Evolutionary conservation across 2,888 invertebrate genomes (phyloP).

Genomic region (Furcula furcula): DNA sequence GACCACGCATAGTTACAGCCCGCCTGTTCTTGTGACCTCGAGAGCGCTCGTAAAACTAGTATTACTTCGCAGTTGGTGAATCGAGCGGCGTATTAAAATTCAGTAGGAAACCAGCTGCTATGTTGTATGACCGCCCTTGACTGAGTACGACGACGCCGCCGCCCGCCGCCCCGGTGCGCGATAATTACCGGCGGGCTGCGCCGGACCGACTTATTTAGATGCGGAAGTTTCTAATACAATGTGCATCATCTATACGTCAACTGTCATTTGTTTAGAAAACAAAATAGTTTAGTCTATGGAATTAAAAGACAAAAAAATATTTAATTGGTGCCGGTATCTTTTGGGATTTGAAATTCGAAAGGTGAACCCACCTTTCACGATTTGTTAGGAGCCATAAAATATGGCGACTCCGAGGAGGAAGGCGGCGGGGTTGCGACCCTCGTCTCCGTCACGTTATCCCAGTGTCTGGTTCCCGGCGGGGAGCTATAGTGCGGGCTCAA

Average conservation of each 20-base stretch:
- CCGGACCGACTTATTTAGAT: background rate
- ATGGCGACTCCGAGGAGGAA: too few relatives aligned
- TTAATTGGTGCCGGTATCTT: too few relatives aligned
- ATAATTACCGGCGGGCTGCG: conserved; percentile 27
- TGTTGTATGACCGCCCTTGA: conserved; percentile 71
- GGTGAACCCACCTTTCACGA: too few relatives aligned
- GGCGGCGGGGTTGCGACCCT: too few relatives aligned
- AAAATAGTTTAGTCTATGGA: too few relatives aligned
- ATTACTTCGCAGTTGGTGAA: conserved; percentile 49
- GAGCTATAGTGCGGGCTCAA: too few relatives aligned
- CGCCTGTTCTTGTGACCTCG: conserved; percentile 50
- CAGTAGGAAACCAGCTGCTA: conserved; percentile 64
- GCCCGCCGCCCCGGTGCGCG: conserved; percentile 26
- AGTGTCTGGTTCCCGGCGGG: too few relatives aligned
- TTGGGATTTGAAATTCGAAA: too few relatives aligned
- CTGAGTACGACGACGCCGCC: conserved; percentile 34
- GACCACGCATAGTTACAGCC: conserved; percentile 36
- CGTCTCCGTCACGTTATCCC: too few relatives aligned
- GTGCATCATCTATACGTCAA: background rate
- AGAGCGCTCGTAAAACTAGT: conserved; percentile 56
- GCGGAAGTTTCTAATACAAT: background rate
- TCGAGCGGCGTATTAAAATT: conserved; percentile 59
- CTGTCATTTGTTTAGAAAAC: too few relatives aligned
- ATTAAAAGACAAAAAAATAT: too few relatives aligned
- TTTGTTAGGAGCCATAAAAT: too few relatives aligned